Percentiles rank a stretch among this genome's conserved stretches.
These are phyloP conservation scores for Hesperia comma DNA, from an alignment of 2,888 invertebrate genomes.

Conservation along the genomic window DNA sequence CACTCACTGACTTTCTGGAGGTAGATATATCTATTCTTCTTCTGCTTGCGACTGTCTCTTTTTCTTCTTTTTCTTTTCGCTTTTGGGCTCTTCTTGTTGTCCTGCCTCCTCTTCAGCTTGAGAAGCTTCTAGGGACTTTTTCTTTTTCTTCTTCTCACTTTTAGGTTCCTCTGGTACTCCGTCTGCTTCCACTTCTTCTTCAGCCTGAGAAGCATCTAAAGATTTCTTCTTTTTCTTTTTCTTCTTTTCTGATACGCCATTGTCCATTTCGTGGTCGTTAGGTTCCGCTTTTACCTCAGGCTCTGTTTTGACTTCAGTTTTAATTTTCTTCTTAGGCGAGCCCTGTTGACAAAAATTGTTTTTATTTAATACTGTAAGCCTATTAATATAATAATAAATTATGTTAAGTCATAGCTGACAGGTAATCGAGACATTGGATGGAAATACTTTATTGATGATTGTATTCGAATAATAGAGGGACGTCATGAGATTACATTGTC, in stretches of 20 bases:
- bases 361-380: no score
- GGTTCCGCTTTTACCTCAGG: conserved; percentile 45
- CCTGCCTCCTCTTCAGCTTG: conserved; percentile 45
- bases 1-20: conserved; percentile 37
- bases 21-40: conserved; percentile 56
- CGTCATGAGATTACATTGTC: no score
- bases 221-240: conserved; percentile 82
- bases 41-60: conserved; percentile 66
- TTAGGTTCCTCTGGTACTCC: conserved; percentile 58
- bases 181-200: conserved; percentile 51
- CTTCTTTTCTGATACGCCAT: conserved; percentile 67
- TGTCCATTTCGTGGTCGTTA: conserved; percentile 45
- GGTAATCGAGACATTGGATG: no score
- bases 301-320: conserved; percentile 42
- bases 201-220: conserved; percentile 58
- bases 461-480: no score
- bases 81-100: conserved; percentile 58
- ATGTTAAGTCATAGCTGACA: no score
- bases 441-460: no score
- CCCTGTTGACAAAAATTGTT: conserved; percentile 49
- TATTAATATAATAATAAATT: no score
- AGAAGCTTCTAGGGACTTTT: conserved; percentile 55
- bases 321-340: conserved; percentile 66
- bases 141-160: conserved; percentile 74
- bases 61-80: conserved; percentile 75